Evolutionary conservation across 2,797 vertebrate genomes (phyloP).

Genomic region (Alosa sapidissima): DNA sequence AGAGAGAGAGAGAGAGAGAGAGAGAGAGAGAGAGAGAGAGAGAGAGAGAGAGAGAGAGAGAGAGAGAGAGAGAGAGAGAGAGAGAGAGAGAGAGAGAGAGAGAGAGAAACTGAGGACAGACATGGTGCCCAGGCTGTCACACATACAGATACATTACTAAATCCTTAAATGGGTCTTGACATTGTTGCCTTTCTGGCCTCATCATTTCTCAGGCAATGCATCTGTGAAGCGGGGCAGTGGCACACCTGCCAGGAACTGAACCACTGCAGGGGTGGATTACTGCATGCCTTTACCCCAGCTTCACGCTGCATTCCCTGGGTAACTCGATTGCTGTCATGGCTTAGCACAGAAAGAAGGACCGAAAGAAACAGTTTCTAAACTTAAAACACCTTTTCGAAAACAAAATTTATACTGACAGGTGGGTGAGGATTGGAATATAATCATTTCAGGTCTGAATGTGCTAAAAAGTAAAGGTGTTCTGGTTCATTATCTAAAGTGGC

Average conservation of each 20-base stretch:
- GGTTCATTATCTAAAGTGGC: background rate
- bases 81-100: background rate
- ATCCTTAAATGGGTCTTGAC: background rate
- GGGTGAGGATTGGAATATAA: background rate
- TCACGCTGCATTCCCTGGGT: background rate
- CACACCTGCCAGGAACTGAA: background rate
- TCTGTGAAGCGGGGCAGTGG: background rate
- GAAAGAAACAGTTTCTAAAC: background rate
- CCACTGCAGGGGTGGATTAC: background rate
- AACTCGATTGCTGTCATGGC: background rate
- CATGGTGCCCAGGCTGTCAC: background rate
- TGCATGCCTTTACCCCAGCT: background rate
- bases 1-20: background rate
- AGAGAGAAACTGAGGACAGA: no score
- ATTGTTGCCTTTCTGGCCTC: background rate
- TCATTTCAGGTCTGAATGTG: background rate
- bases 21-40: background rate
- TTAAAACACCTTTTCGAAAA: background rate
- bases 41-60: no score
- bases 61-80: no score
- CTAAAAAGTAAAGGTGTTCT: background rate
- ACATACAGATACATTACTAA: background rate
- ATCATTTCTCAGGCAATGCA: background rate
- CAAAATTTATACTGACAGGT: background rate
- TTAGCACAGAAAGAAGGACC: background rate